A percentile compares a stretch with the other conserved stretches of the same genome.
Conservation (phyloP, 1,140 invertebrate genomes). For the Atta colombica region DNA sequence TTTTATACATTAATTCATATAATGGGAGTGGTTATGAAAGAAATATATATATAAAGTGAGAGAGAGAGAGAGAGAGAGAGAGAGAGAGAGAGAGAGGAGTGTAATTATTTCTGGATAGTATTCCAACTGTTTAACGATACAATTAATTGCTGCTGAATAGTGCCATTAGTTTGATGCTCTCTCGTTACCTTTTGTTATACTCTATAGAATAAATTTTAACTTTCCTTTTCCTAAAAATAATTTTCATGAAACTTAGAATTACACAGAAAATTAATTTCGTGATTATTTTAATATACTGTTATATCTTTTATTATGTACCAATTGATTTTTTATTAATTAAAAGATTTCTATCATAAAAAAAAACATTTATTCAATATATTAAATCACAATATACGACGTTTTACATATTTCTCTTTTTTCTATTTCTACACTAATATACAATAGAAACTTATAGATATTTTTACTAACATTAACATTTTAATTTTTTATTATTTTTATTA, state of each 20-base stretch:
- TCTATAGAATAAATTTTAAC: neutral
- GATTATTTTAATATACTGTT: neutral
- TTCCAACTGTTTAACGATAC: conserved; percentile 38
- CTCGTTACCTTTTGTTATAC: neutral
- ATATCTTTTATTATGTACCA: neutral
- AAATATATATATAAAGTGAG: neutral
- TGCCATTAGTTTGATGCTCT: conserved; percentile 4
- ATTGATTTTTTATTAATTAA: conserved; percentile 3
- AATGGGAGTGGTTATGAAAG: neutral
- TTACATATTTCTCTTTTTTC: neutral
- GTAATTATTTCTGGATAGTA: conserved; percentile 35
- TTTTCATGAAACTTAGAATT: conserved; percentile 6
- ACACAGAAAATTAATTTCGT: neutral
- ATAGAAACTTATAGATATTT: neutral
- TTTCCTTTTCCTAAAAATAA: neutral
- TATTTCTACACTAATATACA: neutral
- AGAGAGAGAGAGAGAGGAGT: neutral
- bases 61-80: conserved; percentile 9
- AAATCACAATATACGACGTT: neutral
- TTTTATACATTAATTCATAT: conserved; percentile 52
- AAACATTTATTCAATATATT: neutral
- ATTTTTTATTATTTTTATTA: neutral
- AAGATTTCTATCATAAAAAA: neutral
- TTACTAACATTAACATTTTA: too few relatives aligned
- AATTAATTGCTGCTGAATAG: conserved; percentile 47